Evolutionary conservation across 2,797 vertebrate genomes (phyloP), one percentile per base, ranked within the genome.

Genomic region (Chromobotia macracanthus): DNA sequence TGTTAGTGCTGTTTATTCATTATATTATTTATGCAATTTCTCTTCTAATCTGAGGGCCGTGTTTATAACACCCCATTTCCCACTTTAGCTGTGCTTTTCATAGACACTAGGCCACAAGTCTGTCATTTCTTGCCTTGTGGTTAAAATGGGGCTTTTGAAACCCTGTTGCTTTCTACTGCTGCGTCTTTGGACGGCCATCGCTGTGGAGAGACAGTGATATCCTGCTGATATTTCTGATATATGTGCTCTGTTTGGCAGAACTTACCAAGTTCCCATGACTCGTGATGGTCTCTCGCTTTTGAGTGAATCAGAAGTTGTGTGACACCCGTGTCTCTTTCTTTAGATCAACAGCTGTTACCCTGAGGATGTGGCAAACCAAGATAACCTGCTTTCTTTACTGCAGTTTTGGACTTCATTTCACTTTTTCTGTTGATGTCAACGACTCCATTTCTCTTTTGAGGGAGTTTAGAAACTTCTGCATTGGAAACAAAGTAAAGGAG

Each of bases 61-160:
- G 28, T 68, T 77, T 23, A 21, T n/a, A 56, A 55, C 7, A 0
- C 15, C 1, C 50, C n/a, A 44, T 31, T 75, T 70, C 41, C 51
- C 53, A 50, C 2, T 58, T 60, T 23, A 50, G 50, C 18, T 23
- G 31, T 28, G 21, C 31, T 70, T 78, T 80, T 65, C 13, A 13
- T 56, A 13, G 65, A 71, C 81, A 66, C 13, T 67, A 75, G 75
- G 76, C 44, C 77, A 79, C 16, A 18, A 76, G 66, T 67, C 75
- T 72, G 71, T 50, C 41, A 28, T 41, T 53, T 76, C 56, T 72
- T 75, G 66, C 41, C 38, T 38, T 55, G 23, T 48, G 67, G 61
- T 72, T 5, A 63, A 48, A 44, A 48, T 13, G 4, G 35, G 31
- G 12, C 19, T 48, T 41, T 9, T 6, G 51, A 12, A 19, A 23